Evolutionary conservation across 2,113 vertebrate genomes (phyloP).

Genomic region (Ageneiosus marmoratus): DNA sequence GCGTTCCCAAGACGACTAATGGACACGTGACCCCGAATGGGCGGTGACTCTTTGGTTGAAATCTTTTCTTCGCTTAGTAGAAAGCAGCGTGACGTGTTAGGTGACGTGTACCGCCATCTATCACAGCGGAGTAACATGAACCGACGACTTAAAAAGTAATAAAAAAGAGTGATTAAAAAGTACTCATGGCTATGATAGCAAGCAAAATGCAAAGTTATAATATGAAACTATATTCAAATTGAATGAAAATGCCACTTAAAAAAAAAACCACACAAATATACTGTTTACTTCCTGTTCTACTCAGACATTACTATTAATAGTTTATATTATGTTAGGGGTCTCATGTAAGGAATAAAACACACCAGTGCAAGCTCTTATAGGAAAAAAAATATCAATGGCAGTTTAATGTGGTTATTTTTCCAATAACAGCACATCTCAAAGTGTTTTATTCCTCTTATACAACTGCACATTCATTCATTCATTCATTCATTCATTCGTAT

Average conservation of each 20-base stretch:
- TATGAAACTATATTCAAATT: too few species aligned
- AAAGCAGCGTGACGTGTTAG: neutral
- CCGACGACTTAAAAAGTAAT: too few species aligned
- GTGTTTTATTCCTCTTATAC: too few species aligned
- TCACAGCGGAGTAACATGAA: neutral
- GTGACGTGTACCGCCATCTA: neutral
- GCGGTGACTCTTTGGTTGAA: neutral
- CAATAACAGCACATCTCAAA: too few species aligned
- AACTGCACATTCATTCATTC: too few species aligned
- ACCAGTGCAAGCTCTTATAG: neutral
- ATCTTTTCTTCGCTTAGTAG: conserved; percentile 3
- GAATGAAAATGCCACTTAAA: too few species aligned
- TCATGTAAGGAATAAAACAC: neutral
- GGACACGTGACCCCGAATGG: conserved; percentile 46
- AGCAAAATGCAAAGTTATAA: neutral
- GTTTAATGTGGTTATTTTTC: neutral
- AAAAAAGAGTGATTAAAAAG: neutral
- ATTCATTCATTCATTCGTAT: too few species aligned
- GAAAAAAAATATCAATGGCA: neutral
- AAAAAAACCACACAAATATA: too few species aligned
- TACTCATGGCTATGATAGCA: neutral
- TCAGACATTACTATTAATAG: too few species aligned
- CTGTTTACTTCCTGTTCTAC: too few species aligned
- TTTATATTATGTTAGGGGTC: neutral
- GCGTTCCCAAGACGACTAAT: conserved; percentile 62